Evolutionary conservation across 2,797 vertebrate genomes (phyloP).

Genomic region (Artibeus jamaicensis): DNA sequence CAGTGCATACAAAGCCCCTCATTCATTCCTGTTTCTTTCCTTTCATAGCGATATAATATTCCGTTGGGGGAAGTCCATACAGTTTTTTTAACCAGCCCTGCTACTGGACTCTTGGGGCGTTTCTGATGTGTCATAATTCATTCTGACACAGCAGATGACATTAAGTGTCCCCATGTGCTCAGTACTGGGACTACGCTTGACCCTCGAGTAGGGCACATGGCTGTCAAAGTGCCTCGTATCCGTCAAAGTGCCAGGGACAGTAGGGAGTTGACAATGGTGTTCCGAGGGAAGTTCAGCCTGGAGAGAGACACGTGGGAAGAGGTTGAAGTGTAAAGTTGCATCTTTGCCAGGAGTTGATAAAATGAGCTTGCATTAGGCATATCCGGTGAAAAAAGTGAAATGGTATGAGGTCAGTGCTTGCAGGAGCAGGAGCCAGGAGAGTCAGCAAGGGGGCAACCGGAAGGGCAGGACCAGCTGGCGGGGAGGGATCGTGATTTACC

Average conservation of each 20-base stretch:
- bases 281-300: not conserved
- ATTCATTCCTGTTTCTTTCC: not conserved
- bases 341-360: not conserved
- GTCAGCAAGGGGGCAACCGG: not conserved
- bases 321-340: not conserved
- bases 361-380: not conserved
- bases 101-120: not conserved
- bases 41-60: not conserved
- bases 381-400: accelerated
- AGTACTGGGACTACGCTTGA: not conserved
- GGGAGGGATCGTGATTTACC: not conserved
- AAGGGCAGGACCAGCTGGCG: not conserved
- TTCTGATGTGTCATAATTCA: not conserved
- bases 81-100: not conserved
- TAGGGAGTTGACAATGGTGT: not conserved
- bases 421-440: not conserved
- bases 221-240: not conserved
- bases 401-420: not conserved
- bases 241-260: not conserved
- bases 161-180: not conserved
- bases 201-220: not conserved
- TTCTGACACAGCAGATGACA: not conserved
- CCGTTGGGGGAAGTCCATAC: not conserved
- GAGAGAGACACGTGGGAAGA: not conserved
- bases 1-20: not conserved